Evolutionary conservation across 2,797 vertebrate genomes (phyloP).

Genomic region (Eutrigla gurnardus): DNA sequence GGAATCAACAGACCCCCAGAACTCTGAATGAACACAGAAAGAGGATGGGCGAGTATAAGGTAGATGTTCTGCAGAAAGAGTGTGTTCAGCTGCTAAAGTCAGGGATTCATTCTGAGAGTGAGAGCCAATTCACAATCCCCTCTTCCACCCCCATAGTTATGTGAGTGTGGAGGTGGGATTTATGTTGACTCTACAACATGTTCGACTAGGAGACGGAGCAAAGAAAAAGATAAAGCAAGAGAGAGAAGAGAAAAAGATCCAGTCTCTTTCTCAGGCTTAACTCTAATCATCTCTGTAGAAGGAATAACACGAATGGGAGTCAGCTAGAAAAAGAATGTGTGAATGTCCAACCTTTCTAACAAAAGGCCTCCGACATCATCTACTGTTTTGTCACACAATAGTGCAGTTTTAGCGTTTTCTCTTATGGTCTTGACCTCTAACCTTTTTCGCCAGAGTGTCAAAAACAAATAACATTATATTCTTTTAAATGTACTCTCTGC

Average conservation of each 20-base stretch:
- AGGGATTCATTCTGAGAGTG: constrained; percentile 50
- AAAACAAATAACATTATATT: constrained; percentile 47
- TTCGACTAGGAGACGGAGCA: constrained; percentile 19
- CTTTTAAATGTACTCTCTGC: constrained; percentile 40
- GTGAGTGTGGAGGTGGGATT: constrained; percentile 45
- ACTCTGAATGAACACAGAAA: constrained; percentile 21
- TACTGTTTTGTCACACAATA: constrained; percentile 55
- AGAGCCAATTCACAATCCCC: constrained; percentile 55
- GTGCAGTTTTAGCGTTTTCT: constrained; percentile 54
- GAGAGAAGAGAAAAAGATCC: constrained; percentile 28
- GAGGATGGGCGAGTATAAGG: constrained; percentile 15
- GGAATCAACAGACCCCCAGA: constrained; percentile 47
- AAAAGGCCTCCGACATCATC: constrained; percentile 33
- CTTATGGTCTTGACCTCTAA: constrained; percentile 59
- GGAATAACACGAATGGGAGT: constrained; percentile 38
- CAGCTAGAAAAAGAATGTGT: constrained; percentile 39
- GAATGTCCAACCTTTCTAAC: constrained; percentile 49
- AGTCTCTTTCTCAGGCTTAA: constrained; percentile 23
- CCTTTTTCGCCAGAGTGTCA: constrained; percentile 62
- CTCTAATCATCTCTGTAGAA: constrained; percentile 44
- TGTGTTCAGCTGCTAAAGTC: constrained; percentile 46
- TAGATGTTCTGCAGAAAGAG: constrained; percentile 27
- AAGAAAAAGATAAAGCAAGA: constrained; percentile 41
- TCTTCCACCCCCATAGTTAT: constrained; percentile 39
- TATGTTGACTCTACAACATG: constrained; percentile 59